Evolutionary conservation across 2,888 invertebrate species (phyloP), one percentile per base, ranked within the genome.

Genomic region (Calameuta idolon): DNA sequence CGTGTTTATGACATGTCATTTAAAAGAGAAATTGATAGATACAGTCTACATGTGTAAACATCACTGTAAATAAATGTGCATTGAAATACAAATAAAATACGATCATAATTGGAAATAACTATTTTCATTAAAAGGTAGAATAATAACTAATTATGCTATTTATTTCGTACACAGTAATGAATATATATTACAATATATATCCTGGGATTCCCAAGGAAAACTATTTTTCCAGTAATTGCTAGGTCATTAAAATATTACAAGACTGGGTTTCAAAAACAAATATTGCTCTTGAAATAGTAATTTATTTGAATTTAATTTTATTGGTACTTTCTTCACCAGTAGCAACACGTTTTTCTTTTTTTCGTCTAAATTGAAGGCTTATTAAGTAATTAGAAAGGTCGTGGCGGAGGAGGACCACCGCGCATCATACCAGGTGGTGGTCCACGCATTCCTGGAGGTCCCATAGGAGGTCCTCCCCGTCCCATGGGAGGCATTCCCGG

Each of bases 381-480:
- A 55, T 55, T 55, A 15, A 23, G 55, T 55, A 55, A 55, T 55
- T 55, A 55, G 9, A 55, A 55, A 55, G 55, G 55, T 55, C 55
- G 55, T 55, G 55, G 55, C 2, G 90, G 90, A 23, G 94, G 94
- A 73, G 94, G 94, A 79, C 94, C 94, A 82, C 95, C 95, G 83
- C 95, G 92, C 94, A 95, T 95, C 95, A 96, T 96, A 79, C 96
- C 95, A 2, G 95, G 95, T 77, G 96, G 96, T 68, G 96, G 97
- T 3, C 96, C 96, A 82, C 97, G 92, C 93, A 94, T 94, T 33
- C 93, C 94, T 87, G 94, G 94, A 77, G 94, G 94, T 77, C 94
- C 94, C 87, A 93, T 93, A 34, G 93, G 94, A 77, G 93, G 94
- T 73, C 93, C 94, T 76, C 94, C 94, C 86, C 94, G 93, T 74